phyloP scores from a whole-genome alignment of 2,797 vertebrate species.

The Remorina albescens region DNA sequence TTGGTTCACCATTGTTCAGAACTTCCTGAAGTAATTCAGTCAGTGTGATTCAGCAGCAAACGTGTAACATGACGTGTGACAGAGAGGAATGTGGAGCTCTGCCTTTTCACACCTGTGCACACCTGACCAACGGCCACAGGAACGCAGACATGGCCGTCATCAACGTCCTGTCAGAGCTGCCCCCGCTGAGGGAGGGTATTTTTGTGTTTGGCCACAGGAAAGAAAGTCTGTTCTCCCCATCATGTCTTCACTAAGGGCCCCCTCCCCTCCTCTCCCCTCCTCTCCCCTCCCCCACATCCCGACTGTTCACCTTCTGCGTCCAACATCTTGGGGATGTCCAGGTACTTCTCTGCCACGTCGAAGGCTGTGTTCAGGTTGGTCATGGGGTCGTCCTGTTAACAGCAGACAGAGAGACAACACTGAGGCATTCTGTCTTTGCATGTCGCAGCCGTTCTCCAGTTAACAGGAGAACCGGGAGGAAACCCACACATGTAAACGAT shows the following conservation, averaged over 20 bases:
- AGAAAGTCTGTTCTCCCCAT: slow-evolving; percentile 11
- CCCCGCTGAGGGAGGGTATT: slow-evolving; percentile 6
- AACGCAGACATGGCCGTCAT: not conserved
- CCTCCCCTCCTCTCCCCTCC: no score
- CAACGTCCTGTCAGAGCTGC: not conserved
- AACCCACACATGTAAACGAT: no score
- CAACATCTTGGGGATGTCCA: slow-evolving; percentile 98
- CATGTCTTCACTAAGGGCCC: not conserved
- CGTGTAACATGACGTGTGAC: not conserved
- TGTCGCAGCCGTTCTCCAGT: no score
- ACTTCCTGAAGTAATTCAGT: not conserved
- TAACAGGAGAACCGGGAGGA: no score
- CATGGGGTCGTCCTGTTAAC: slow-evolving; percentile 91
- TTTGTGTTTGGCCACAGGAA: slow-evolving; percentile 9
- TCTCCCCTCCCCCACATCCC: fast-evolving
- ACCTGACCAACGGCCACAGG: slow-evolving; percentile 7
- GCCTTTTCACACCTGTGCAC: slow-evolving; percentile 26
- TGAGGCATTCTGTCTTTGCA: no score
- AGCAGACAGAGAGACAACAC: slow-evolving; percentile 36
- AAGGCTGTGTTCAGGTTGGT: slow-evolving; percentile 96
- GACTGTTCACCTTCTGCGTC: slow-evolving; percentile 92
- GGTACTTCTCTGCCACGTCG: slow-evolving; percentile 94
- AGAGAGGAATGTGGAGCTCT: not conserved
- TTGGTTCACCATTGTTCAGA: not conserved
- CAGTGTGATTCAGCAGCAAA: not conserved